Evolutionary conservation across 2,113 vertebrate genomes (phyloP).

Genomic region (Alosa alosa): DNA sequence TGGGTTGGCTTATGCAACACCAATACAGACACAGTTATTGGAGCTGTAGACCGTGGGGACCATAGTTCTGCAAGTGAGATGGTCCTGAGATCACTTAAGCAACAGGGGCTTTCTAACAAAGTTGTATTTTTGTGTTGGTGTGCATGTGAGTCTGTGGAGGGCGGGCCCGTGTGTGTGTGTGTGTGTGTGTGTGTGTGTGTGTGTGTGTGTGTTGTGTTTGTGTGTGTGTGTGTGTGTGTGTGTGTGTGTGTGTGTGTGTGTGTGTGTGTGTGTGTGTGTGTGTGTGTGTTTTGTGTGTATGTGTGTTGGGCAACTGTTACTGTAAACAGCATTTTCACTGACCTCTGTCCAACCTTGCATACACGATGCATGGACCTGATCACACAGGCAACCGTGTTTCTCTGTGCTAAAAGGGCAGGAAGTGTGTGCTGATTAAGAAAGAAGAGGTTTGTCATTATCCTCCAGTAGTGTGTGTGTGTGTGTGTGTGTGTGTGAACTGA

Average conservation of each 20-base stretch:
- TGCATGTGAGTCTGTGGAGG: background rate
- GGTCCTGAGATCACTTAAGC: too few species aligned
- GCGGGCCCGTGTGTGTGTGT: background rate
- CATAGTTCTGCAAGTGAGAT: too few species aligned
- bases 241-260: slow-evolving; percentile 1
- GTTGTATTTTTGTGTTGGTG: background rate
- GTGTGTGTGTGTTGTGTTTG: background rate
- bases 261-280: background rate
- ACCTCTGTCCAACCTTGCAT: background rate
- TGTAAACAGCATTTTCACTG: background rate
- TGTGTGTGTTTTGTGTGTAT: background rate
- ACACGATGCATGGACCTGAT: background rate
- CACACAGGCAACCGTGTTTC: background rate
- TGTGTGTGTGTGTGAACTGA: background rate
- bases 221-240: background rate
- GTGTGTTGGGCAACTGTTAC: background rate
- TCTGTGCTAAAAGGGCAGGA: slow-evolving; percentile 25
- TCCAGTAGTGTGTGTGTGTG: slow-evolving; percentile 12
- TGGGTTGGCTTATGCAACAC: background rate
- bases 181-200: background rate
- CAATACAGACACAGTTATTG: background rate
- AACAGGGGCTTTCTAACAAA: too few species aligned
- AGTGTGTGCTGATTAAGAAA: slow-evolving; percentile 30
- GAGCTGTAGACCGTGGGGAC: too few species aligned
- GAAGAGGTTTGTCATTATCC: slow-evolving; percentile 16